A percentile compares a stretch with the other conserved stretches of the same genome.
Conservation (phyloP, 1,140 invertebrate species). For the Delia radicum region DNA sequence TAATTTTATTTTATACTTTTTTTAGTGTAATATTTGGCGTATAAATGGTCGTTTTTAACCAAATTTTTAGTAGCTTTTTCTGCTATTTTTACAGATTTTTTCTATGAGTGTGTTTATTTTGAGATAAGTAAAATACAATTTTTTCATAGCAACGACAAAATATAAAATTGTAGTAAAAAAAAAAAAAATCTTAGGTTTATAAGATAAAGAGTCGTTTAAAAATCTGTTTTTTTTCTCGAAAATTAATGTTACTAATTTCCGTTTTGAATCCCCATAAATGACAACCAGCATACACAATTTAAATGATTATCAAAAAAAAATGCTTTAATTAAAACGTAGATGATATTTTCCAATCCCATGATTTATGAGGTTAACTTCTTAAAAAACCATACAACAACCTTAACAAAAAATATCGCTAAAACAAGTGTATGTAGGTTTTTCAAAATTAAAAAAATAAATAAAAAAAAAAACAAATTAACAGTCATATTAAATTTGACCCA, state of each 20-base stretch:
- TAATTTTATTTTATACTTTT: too few species aligned
- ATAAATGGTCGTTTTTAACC: too few species aligned
- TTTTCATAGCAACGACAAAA: too few species aligned
- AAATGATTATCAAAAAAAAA: not conserved
- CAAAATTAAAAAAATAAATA: too few species aligned
- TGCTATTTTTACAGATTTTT: too few species aligned
- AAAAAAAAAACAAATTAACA: not conserved
- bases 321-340: not conserved
- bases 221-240: not conserved
- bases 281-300: not conserved
- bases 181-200: not conserved
- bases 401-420: not conserved
- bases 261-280: not conserved
- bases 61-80: too few species aligned
- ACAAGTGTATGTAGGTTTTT: not conserved
- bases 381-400: not conserved
- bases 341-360: not conserved
- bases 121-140: too few species aligned
- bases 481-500: not conserved
- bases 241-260: not conserved
- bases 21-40: too few species aligned
- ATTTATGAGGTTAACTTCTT: not conserved
- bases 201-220: not conserved
- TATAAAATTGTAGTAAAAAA: too few species aligned
- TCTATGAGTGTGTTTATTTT: too few species aligned